Base-by-base conservation (phyloP, 2,888 invertebrate species). In the Pandemis cinnamomeana region DNA sequence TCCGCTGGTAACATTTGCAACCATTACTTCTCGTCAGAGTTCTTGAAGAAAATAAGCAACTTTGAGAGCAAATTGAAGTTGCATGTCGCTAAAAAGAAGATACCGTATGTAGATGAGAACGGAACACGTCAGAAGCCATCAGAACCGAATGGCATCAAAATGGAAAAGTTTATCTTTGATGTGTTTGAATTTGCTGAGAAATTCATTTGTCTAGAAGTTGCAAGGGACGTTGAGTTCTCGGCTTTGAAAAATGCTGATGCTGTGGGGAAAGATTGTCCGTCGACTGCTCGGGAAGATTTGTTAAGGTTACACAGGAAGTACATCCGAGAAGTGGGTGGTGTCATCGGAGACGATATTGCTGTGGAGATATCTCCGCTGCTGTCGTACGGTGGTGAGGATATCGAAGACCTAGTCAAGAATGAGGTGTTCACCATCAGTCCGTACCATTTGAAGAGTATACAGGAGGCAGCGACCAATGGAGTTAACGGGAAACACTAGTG, bases 81-180 rank as follows among this genome's bases (percentile, higher is more conserved):
- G 69, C 99, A 99, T 86, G 96, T 99, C 0, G 99, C 99, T 7
- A 98, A 98, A 86, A 99, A 99, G 94, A 99, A 99, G 93, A 99
- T 99, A 78, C 97, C 99, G 0, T 97, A 95, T 81, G 94, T 98
- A 0, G 96, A 98, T 85, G 94, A 95, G 1, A 93, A 95, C 8
- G 98, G 98, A 4, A 92, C 95, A 20, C 94, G 95, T 64, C 94
- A 96, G 55, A 96, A 96, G 77, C 99, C 99, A 0, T 95, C 95
- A 0, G 95, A 96, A 76, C 96, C 98, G 0, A 99, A 99, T 83
- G 99, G 99, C 10, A 98, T 99, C 78, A 99, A 99, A 94, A 97
- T 99, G 91, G 99, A 99, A 86, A 99, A 99, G 89, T 99, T 99
- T 88, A 98, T 99, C 10, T 99, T 99, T 88, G 99, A 99, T 89